Conservation (phyloP, 2,797 vertebrate genomes). For the Sebastolobus alascanus region DNA sequence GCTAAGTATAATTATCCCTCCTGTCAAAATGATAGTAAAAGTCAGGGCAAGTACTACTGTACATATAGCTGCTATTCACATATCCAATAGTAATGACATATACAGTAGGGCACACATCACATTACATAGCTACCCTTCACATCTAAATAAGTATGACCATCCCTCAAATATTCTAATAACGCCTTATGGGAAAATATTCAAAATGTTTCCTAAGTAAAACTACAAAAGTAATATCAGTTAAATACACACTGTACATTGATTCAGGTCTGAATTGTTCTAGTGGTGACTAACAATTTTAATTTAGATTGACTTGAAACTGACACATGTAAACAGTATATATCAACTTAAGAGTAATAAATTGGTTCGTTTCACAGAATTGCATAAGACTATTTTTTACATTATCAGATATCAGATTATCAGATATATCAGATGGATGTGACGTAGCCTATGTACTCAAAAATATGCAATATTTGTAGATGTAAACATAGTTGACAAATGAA, state of each 20-base stretch:
- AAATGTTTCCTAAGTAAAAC: not conserved
- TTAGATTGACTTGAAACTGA: not conserved
- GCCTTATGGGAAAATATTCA: not conserved
- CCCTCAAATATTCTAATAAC: not conserved
- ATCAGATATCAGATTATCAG: not conserved
- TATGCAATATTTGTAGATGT: not conserved
- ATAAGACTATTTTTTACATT: not conserved
- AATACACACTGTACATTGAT: not conserved
- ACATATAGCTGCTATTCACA: too few relatives aligned
- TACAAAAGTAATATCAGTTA: not conserved
- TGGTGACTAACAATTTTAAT: not conserved
- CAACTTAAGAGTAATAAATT: not conserved
- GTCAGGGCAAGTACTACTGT: too few relatives aligned
- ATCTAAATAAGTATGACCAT: not conserved
- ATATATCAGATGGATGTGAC: not conserved
- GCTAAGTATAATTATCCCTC: too few relatives aligned
- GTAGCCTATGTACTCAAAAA: not conserved
- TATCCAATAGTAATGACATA: too few relatives aligned
- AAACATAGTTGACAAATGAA: not conserved
- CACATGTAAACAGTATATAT: not conserved
- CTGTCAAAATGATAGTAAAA: too few relatives aligned
- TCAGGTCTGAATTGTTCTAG: not conserved
- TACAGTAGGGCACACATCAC: too few relatives aligned
- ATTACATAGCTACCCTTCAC: too few relatives aligned
- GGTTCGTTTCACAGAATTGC: not conserved